Base-by-base conservation (phyloP, 1,140 invertebrate species). In the Palaemon carinicauda region DNA sequence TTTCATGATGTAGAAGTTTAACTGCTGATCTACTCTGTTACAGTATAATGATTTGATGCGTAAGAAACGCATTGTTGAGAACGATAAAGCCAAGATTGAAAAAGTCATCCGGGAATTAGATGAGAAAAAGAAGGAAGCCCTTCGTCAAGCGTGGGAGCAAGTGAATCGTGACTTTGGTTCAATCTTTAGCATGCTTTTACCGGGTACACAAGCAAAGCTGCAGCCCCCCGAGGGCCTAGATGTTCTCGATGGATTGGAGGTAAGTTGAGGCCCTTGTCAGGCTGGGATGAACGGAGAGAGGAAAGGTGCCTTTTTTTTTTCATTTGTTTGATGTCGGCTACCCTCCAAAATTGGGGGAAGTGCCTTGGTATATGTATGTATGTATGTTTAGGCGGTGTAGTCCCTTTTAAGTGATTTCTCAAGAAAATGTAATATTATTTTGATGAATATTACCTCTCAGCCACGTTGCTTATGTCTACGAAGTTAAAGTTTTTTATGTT, bases 181-280 rank as follows among this genome's bases (percentile, higher is more conserved):
- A 1, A 99, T 99, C 90, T 99, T 99, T 91, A 95, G 94, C 86
- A 96, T 96, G 0, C 93, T 99, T 71, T 92, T 99, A 79, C 97
- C 97, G 15, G 97, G 97, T 14, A 95, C 97, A 0, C 93, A 95
- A 88, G 97, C 97, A 0, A 95, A 96, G 91, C 93, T 99, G 3
- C 93, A 94, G 87, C 96, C 97, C 15, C 95, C 95, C 0, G 94
- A 94, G 65, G 95, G 95, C 19, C 93, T 94, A 89, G 93, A 89
- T 69, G 94, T 98, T 4, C 92, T 96, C 0, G 95, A 97, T 89
- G 98, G 98, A 19, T 92, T 99, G 1, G 97, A 99, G 93, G 95
- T 96, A 92, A 90, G 89, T 90, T 10, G 9, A 65, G 7, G n/a
- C n/a, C n/a, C n/a, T n/a, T n/a, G n/a, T n/a, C n/a, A n/a, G n/a